These are phyloP conservation scores for Cebidichthys violaceus DNA, from an alignment of 2,113 vertebrate species.

Conservation along the genomic window DNA sequence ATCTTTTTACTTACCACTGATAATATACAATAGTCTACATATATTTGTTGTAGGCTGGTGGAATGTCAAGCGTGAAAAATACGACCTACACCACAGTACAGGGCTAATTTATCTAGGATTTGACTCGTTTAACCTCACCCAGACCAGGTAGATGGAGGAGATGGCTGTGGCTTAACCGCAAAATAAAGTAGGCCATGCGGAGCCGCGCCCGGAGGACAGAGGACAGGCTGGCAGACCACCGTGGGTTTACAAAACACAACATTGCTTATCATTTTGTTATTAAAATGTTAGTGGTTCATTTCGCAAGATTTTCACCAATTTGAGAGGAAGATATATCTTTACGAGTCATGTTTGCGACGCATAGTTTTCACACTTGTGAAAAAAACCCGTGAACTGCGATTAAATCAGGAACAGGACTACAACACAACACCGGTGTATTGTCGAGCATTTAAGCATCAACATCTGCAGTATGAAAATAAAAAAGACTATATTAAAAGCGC, in stretches of 20 bases:
- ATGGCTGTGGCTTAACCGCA: conserved; percentile 43
- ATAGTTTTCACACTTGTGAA: neutral
- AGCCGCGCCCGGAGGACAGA: conserved; percentile 52
- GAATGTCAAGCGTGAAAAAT: neutral
- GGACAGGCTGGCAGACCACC: conserved; percentile 53
- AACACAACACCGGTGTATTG: neutral
- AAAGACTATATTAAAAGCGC: neutral
- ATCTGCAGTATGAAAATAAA: conserved; percentile 18
- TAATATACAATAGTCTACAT: neutral
- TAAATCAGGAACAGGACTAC: neutral
- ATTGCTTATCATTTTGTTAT: neutral
- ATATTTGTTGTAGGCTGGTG: neutral
- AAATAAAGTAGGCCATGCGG: conserved; percentile 40
- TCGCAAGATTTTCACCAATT: neutral
- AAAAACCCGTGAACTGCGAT: neutral
- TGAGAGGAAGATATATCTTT: neutral
- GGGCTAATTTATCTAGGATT: conserved; percentile 20
- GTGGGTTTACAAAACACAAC: conserved; percentile 48
- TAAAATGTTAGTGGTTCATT: neutral
- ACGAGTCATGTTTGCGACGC: neutral
- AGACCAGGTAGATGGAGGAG: conserved; percentile 43
- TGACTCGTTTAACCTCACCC: conserved; percentile 40
- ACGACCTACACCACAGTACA: neutral
- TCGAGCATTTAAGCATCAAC: neutral
- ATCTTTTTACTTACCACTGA: conserved; percentile 7